Conservation (phyloP, 2,888 invertebrate genomes). For the Drosophila acutilabella region DNA sequence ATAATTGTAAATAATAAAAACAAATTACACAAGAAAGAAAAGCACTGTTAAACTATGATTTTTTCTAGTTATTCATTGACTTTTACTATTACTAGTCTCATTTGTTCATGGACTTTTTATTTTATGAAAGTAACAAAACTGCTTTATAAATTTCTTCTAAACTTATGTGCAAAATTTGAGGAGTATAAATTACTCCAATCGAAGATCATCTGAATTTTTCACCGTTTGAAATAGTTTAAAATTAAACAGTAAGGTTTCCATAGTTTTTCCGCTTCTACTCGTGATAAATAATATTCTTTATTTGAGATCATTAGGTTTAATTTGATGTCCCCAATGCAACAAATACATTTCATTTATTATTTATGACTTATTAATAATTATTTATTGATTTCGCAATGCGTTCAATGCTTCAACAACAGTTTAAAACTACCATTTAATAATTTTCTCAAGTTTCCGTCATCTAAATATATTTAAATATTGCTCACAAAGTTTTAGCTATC, state of each 20-base stretch:
- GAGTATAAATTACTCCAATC: too few relatives aligned
- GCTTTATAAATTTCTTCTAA: too few relatives aligned
- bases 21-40: neutral
- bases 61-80: too few relatives aligned
- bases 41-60: neutral
- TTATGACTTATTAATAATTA: slow-evolving; percentile 41
- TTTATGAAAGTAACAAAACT: neutral
- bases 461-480: slow-evolving; percentile 54
- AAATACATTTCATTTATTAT: slow-evolving; percentile 49
- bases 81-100: too few relatives aligned
- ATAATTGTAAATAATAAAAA: neutral
- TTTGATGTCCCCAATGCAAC: slow-evolving; percentile 47
- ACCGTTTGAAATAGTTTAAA: neutral
- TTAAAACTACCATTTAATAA: slow-evolving; percentile 51
- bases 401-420: slow-evolving; percentile 53
- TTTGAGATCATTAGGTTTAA: slow-evolving; percentile 46
- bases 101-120: too few relatives aligned
- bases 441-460: slow-evolving; percentile 7
- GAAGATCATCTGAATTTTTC: neutral
- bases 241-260: slow-evolving; percentile 1
- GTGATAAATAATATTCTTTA: slow-evolving; percentile 10
- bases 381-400: slow-evolving; percentile 40
- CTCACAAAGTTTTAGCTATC: slow-evolving; percentile 37
- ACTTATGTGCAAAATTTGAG: too few relatives aligned
- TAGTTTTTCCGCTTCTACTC: slow-evolving; percentile 6